A percentile compares a stretch with the other conserved stretches of the same genome.
Conservation (phyloP, 2,113 vertebrate species). For the Pelodiscus sinensis region DNA sequence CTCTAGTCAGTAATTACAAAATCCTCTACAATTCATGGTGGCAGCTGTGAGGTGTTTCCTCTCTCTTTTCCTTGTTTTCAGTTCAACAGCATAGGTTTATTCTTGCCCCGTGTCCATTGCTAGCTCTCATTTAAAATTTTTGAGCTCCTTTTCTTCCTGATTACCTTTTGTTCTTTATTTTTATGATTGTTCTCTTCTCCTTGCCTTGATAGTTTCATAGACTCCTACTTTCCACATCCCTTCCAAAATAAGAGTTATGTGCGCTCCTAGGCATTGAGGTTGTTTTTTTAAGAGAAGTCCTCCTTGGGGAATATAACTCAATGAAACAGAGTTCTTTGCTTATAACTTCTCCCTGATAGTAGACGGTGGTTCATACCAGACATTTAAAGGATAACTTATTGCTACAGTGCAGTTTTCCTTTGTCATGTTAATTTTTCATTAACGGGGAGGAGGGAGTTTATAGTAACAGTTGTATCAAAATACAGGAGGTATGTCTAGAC, state of each 20-base stretch:
- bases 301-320: not conserved
- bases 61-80: not conserved
- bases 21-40: not conserved
- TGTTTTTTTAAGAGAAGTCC: not conserved
- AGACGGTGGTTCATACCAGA: not conserved
- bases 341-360: not conserved
- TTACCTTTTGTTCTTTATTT: not conserved
- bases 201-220: not conserved
- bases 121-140: not conserved
- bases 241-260: not conserved
- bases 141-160: not conserved
- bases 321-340: not conserved
- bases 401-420: not conserved
- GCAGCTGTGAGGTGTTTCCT: not conserved
- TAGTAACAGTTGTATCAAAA: not conserved
- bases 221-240: not conserved
- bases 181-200: not conserved
- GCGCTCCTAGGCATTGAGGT: not conserved
- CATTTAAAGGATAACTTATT: not conserved
- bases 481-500: not conserved
- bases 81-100: too few relatives aligned
- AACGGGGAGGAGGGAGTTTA: not conserved
- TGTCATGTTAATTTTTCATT: not conserved
- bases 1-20: not conserved
- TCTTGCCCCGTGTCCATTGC: not conserved